These are phyloP conservation scores for Plutomurus gul DNA, from an alignment of 1,140 invertebrate species.

Conservation along the genomic window DNA sequence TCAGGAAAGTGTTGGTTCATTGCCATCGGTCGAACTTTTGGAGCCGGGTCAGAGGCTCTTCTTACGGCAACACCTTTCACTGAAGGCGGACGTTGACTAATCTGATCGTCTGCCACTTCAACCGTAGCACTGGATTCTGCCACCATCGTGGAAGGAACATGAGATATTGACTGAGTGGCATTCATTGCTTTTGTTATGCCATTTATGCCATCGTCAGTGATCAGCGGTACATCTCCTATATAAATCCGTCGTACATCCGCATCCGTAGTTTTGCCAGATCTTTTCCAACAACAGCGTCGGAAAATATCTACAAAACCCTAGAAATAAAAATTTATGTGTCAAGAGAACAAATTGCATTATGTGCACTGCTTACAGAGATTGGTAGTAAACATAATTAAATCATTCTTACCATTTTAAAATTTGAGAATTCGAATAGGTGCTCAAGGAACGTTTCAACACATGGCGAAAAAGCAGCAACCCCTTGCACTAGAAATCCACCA, in stretches of 20 bases:
- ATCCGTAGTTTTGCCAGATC: background rate
- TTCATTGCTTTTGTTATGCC: background rate
- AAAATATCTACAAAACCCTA: background rate
- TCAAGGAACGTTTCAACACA: too few relatives aligned
- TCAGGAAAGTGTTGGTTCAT: background rate
- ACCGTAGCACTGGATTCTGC: background rate
- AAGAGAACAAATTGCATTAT: too few relatives aligned
- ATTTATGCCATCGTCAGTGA: background rate
- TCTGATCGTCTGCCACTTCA: background rate
- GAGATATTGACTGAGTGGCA: background rate
- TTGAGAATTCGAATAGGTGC: too few relatives aligned
- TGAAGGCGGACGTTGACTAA: background rate
- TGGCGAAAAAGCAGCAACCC: too few relatives aligned
- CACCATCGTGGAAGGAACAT: background rate
- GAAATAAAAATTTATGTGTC: too few relatives aligned
- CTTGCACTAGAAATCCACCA: too few relatives aligned
- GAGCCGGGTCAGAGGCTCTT: background rate
- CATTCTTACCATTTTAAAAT: too few relatives aligned
- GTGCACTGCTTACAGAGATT: too few relatives aligned
- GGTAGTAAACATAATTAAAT: too few relatives aligned
- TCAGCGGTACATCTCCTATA: constrained; percentile 39
- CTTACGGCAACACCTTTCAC: background rate
- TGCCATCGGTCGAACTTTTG: background rate
- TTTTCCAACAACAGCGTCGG: background rate
- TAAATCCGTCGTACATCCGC: constrained; percentile 34